Evolutionary conservation across 2,113 vertebrate genomes (phyloP), one percentile per base, ranked within the genome.

Genomic region (Megaceryle torquata): DNA sequence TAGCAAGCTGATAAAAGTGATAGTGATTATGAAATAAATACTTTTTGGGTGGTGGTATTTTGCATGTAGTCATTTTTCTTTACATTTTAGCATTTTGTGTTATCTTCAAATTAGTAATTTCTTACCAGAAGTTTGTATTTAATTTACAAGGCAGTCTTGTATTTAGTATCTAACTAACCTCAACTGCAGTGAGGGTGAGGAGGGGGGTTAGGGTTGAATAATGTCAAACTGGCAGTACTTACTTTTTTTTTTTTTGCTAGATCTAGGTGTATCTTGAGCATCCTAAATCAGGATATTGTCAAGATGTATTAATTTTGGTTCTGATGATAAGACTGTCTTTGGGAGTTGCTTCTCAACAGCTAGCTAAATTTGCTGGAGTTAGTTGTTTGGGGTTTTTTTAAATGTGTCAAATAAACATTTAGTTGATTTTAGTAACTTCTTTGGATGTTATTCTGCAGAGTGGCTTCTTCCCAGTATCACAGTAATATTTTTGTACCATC

Each of bases 41-140:
- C 28, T 51, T n/a, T 48, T 64, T 41, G 39, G 39, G 39, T 35
- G 19, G 16, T 83, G 3, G 83, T 91, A 57, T 64, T 25, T 85
- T 93, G 39, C 9, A 46, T 57, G 7, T 79, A 31, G 24, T 35
- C 19, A 20, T 72, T 82, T 80, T 69, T 68, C 28, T 80, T 78
- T 70, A 51, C 11, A 44, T 24, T 78, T 75, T 54, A 71, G 35
- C 44, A 20, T 93, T 90, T 86, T 88, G 19, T 65, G 28, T 65
- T 94, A 26, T 50, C 31, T 89, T 86, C 51, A 78, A 56, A 94
- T 75, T 89, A 94, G 89, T 89, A 50, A 89, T 84, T 92, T 94
- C 87, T 91, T 91, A 70, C 31, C 25, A 92, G 60, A 63, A 75
- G 71, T 88, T 91, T 88, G 60, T 90, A 74, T 88, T 91, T 92